Percentiles rank a stretch among this genome's conserved stretches.
Conservation (phyloP, 2,888 invertebrate genomes). For the Marasmarcha lunaedactyla region DNA sequence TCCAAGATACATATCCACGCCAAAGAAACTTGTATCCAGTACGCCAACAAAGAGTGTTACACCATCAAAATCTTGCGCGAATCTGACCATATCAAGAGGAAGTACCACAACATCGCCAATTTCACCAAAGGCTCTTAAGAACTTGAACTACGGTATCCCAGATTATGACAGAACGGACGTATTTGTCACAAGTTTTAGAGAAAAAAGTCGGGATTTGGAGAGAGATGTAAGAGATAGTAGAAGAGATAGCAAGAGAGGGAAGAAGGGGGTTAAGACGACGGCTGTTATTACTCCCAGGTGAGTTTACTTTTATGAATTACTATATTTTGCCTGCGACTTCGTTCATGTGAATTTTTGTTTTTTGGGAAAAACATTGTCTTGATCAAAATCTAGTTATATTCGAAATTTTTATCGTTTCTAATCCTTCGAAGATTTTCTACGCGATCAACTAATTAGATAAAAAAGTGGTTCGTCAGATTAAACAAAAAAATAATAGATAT, state of each 20-base stretch:
- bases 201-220: constrained; percentile 41
- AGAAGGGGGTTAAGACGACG: constrained; percentile 40
- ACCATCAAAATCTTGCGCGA: constrained; percentile 64
- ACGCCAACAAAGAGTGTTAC: constrained; percentile 52
- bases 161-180: constrained; percentile 46
- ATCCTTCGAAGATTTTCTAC: no score
- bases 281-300: constrained; percentile 65
- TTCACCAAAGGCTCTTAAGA: constrained; percentile 69
- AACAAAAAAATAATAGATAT: no score
- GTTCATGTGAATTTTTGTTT: no score
- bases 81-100: constrained; percentile 30
- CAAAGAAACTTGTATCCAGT: constrained; percentile 42
- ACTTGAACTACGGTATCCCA: constrained; percentile 60
- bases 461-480: no score
- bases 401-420: no score
- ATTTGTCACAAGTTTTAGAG: constrained; percentile 51
- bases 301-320: constrained; percentile 17
- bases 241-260: constrained; percentile 34
- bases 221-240: constrained; percentile 45
- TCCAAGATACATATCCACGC: constrained; percentile 31
- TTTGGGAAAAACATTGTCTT: no score
- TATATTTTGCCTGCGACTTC: neutral
- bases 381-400: no score
- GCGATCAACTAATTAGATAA: no score
- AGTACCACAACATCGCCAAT: constrained; percentile 41